phyloP scores from a whole-genome alignment of 2,888 invertebrate genomes.

The Nephrotoma appendiculata region DNA sequence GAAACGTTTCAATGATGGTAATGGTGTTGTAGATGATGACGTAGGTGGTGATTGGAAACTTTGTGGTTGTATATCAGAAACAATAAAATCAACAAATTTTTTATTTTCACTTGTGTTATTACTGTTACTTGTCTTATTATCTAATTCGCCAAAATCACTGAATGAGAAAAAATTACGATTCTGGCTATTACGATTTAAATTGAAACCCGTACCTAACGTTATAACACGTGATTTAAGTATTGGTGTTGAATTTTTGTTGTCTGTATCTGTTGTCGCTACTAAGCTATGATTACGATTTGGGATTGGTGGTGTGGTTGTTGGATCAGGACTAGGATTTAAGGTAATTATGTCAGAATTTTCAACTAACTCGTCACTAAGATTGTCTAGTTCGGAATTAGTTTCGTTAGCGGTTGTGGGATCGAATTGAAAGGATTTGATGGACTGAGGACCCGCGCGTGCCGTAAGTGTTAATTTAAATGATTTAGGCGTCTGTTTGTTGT shows the following conservation, averaged over 20 bases:
- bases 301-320: conserved; percentile 5
- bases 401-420: background rate
- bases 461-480: conserved; percentile 22
- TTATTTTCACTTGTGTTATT: conserved; percentile 10
- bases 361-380: conserved; percentile 9
- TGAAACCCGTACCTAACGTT: conserved; percentile 10
- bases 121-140: background rate
- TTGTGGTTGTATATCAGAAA: conserved; percentile 30
- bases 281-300: background rate
- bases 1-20: background rate
- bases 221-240: conserved; percentile 7
- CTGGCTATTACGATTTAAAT: background rate
- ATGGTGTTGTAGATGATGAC: background rate
- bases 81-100: conserved; percentile 24
- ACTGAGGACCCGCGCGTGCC: conserved; percentile 26
- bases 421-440: conserved; percentile 24
- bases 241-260: background rate
- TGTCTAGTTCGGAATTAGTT: background rate
- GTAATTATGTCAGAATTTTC: background rate
- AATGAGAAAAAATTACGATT: background rate
- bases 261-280: background rate
- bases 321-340: background rate
- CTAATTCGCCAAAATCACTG: background rate
- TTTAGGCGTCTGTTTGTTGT: conserved; percentile 22
- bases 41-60: conserved; percentile 29